phyloP scores from a whole-genome alignment of 2,113 vertebrate genomes.

The Trinectes maculatus region DNA sequence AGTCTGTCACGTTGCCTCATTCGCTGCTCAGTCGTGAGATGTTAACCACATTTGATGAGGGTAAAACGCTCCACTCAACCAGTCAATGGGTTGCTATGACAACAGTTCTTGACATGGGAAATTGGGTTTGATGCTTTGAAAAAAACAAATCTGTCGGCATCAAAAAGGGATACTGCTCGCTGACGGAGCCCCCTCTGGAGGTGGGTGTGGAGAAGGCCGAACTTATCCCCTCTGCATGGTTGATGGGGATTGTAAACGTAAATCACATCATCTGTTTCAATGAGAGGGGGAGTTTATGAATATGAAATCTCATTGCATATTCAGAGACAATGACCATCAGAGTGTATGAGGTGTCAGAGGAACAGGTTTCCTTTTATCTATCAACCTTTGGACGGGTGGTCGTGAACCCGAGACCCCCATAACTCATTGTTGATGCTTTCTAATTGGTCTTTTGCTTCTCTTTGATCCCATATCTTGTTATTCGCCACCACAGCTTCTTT shows the following conservation, averaged over 20 bases:
- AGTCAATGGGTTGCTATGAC: slow-evolving; percentile 67
- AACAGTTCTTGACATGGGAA: slow-evolving; percentile 54
- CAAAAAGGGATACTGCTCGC: slow-evolving; percentile 14
- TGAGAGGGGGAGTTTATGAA: slow-evolving; percentile 38
- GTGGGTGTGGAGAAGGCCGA: neutral
- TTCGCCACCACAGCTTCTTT: slow-evolving; percentile 45
- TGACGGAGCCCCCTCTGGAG: slow-evolving; percentile 7
- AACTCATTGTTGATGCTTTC: slow-evolving; percentile 64
- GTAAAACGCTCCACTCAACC: slow-evolving; percentile 12
- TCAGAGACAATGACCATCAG: slow-evolving; percentile 32
- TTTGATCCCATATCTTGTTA: slow-evolving; percentile 62
- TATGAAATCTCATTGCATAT: slow-evolving; percentile 39
- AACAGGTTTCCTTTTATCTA: slow-evolving; percentile 57
- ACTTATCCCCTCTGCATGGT: slow-evolving; percentile 10
- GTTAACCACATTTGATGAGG: slow-evolving; percentile 48
- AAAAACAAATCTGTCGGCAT: slow-evolving; percentile 15
- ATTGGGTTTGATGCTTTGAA: slow-evolving; percentile 46
- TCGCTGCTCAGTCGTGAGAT: slow-evolving; percentile 45
- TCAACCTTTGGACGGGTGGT: slow-evolving; percentile 68
- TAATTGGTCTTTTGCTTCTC: slow-evolving; percentile 73
- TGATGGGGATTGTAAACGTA: slow-evolving; percentile 24
- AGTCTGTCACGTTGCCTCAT: slow-evolving; percentile 43
- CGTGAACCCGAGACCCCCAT: slow-evolving; percentile 41
- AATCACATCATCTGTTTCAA: slow-evolving; percentile 44
- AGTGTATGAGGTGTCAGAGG: slow-evolving; percentile 54